Conservation (phyloP, 2,888 invertebrate species). For the Pimpla rufipes region DNA sequence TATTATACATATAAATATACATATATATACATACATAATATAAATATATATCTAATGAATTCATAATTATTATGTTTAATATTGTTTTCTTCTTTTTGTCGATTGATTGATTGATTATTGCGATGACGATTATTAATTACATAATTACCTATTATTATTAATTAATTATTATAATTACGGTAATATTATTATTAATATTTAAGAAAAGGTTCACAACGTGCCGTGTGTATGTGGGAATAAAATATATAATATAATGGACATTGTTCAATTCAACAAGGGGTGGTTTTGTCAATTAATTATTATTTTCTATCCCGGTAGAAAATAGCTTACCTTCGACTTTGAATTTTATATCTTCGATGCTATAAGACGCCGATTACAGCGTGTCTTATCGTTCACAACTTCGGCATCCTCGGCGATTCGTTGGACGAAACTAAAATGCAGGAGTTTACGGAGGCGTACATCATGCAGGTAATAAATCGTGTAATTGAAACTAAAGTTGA, state of each 20-base stretch:
- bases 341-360: neutral
- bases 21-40: constrained; percentile 75
- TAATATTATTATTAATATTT: constrained; percentile 87
- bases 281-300: constrained; percentile 41
- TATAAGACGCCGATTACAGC: neutral
- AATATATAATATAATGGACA: constrained; percentile 94
- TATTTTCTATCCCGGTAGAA: neutral
- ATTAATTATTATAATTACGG: constrained; percentile 81
- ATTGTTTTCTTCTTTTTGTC: constrained; percentile 80
- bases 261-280: constrained; percentile 90
- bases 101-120: constrained; percentile 77
- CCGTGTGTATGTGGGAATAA: constrained; percentile 95
- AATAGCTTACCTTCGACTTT: neutral
- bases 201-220: constrained; percentile 96
- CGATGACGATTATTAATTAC: constrained; percentile 78
- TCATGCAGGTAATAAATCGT: neutral
- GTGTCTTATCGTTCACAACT: neutral
- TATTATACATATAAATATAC: constrained; percentile 81
- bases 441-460: neutral
- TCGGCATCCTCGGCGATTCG: neutral
- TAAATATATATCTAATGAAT: constrained; percentile 81
- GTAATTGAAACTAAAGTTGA: neutral
- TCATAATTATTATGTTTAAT: constrained; percentile 82
- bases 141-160: constrained; percentile 85
- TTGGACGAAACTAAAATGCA: neutral